Base-by-base conservation (phyloP, 2,797 vertebrate genomes). In the Sphaeramia orbicularis region DNA sequence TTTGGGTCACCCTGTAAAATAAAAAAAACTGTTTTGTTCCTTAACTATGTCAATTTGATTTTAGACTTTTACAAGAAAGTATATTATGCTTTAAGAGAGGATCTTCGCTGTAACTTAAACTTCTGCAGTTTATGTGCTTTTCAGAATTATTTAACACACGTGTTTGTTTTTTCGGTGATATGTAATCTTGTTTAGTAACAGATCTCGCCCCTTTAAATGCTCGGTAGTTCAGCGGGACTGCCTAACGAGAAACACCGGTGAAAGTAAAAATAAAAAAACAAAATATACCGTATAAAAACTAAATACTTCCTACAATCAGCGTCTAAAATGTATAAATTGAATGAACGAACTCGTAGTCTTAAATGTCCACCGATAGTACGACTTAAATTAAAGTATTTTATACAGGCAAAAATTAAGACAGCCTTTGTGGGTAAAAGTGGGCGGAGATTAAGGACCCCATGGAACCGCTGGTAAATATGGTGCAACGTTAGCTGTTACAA, bases 361-460 rank as follows among this genome's bases (percentile, higher is more conserved):
- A 0, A 6, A 5, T 11, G 1, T 7, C 0, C 0, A 1, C 0
- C 0, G 6, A 13, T 1, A 4, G 14, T 10, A 0, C 1, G 7
- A 13, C 63, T 59, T 15, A 1, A 24, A 19, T 27, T 12, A 0
- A 7, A 4, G 4, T 3, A 10, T 67, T 83, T 65, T 40, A 41
- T 1, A 13, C 80, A 86, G 88, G 89, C 88, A 76, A 1, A 48
- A 0, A 13, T 9, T 0, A 6, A 12, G 51, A 6, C 58, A 21
- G 14, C 76, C 2, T 50, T 1, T 0, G 0, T 3, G 7, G 6
- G 7, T 6, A 32, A 30, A 69, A 44, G 0, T 11, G 63, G 64
- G 73, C 37, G 80, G 69, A 66, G 38, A 52, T 48, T 11, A 8
- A 74, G 66, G 84, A 79, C 82, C 85, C 49, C 0, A 12, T 0